phyloP scores from a whole-genome alignment of 1,140 invertebrate genomes.

The Potamilus streckersoni region DNA sequence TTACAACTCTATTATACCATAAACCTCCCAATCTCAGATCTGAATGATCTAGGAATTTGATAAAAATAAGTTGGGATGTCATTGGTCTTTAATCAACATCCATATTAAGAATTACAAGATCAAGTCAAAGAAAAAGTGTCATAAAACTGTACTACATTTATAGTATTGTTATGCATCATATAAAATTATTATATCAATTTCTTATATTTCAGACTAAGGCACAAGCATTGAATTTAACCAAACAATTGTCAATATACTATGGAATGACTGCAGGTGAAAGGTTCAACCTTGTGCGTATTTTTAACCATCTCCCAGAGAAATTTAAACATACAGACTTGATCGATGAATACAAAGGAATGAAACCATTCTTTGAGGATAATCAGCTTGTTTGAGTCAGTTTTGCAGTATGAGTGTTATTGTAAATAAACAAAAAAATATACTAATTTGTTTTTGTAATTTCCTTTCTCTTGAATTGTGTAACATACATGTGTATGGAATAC shows the following conservation, averaged over 20 bases:
- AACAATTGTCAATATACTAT: slow-evolving; percentile 31
- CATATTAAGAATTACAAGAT: too few species aligned
- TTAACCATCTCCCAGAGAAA: slow-evolving; percentile 7
- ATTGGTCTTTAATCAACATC: too few species aligned
- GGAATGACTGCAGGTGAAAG: slow-evolving; percentile 19
- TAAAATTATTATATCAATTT: not conserved
- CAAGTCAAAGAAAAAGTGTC: not conserved
- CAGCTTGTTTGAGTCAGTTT: not conserved
- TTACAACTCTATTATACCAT: too few species aligned
- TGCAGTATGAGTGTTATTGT: too few species aligned
- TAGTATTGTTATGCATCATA: not conserved
- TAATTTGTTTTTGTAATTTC: too few species aligned
- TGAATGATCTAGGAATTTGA: too few species aligned
- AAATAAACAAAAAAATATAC: too few species aligned
- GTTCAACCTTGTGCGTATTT: slow-evolving; percentile 10
- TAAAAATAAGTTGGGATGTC: too few species aligned
- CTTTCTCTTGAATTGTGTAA: too few species aligned
- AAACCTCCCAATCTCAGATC: too few species aligned
- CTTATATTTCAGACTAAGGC: slow-evolving; percentile 17
- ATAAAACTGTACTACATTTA: not conserved
- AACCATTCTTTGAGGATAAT: slow-evolving; percentile 21
- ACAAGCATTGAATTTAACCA: slow-evolving; percentile 25
- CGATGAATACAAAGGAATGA: slow-evolving; percentile 22
- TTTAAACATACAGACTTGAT: slow-evolving; percentile 26
- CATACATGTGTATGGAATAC: too few species aligned